Base-by-base conservation (phyloP, 2,113 vertebrate species). In the Takifugu bimaculatus region DNA sequence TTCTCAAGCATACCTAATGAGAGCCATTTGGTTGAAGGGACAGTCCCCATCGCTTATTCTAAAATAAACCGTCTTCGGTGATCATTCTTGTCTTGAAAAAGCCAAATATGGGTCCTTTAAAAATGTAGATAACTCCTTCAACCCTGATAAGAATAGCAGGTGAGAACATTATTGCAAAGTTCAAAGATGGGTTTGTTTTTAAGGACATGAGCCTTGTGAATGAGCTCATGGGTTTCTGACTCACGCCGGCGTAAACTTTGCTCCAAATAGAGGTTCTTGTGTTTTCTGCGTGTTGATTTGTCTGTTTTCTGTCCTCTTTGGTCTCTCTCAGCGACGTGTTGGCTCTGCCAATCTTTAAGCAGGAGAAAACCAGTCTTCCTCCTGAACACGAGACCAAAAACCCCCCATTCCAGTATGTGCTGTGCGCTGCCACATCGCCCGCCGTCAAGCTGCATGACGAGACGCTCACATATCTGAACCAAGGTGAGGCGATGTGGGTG, bases 311-410 rank as follows among this genome's bases (percentile, higher is more conserved):
- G 10, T 60, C 25, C 52, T 47, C 44, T 45, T 44, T 26, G 43
- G 29, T 63, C 4, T 67, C 4, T 54, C 13, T 9, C 77, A 99
- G 96, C 47, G 97, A 99, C 76, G 97, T 98, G 66, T 93, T 99
- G 14, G 97, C 97, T n/a, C 89, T 99, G 75, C 97, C 97, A 58
- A 99, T 99, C 88, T 99, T 99, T 81, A 99, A 99, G 83, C 96
- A 99, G 89, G 97, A 99, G 84, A 96, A 98, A 71, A 93, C 96
- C 10, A 96, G 88, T 74, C 81, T 99, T 75, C 94, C 97, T 4
- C 75, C 93, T 0, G 95, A 97, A 65, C 90, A 58, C 7, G 95
- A 96, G 82, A 94, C 94, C 83, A 97, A 98, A 86, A 94, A 97
- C 9, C 92, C 95, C 62, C 97, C 96, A 59, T 99, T 99, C 88